Conservation (phyloP, 2,888 invertebrate species). For the Eupithecia centaureata region DNA sequence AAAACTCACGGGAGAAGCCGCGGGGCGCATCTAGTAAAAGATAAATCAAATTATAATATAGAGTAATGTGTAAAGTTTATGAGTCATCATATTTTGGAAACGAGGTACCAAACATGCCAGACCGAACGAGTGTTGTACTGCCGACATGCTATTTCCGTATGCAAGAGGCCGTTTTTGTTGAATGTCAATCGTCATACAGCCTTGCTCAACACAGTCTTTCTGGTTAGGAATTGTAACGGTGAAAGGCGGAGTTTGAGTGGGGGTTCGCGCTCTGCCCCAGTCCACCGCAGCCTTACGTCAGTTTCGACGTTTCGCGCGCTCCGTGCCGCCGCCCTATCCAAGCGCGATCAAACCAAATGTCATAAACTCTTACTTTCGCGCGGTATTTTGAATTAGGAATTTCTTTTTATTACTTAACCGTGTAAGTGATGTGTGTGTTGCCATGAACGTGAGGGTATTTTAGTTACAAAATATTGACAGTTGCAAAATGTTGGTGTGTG, state of each 20-base stretch:
- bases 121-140: constrained; percentile 37
- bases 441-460: constrained; percentile 61
- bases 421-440: constrained; percentile 56
- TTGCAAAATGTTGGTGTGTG: constrained; percentile 75
- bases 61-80: background rate
- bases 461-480: constrained; percentile 52
- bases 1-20: too few relatives aligned
- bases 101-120: constrained; percentile 32
- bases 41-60: background rate
- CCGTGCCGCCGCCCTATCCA: constrained; percentile 10
- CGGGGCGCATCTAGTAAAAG: too few relatives aligned
- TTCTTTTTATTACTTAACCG: constrained; percentile 21
- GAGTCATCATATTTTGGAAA: background rate
- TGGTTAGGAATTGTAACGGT: constrained; percentile 76
- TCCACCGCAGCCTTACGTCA: constrained; percentile 49
- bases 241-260: constrained; percentile 66
- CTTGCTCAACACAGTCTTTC: constrained; percentile 78
- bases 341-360: constrained; percentile 47
- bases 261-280: constrained; percentile 59
- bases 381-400: constrained; percentile 52
- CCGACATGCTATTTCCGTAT: constrained; percentile 71
- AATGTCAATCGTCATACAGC: constrained; percentile 81
- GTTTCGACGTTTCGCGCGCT: constrained; percentile 42
- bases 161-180: constrained; percentile 72
- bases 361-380: constrained; percentile 70